These are phyloP conservation scores for Vultur gryphus DNA, from an alignment of 2,797 vertebrate species.

Conservation along the genomic window DNA sequence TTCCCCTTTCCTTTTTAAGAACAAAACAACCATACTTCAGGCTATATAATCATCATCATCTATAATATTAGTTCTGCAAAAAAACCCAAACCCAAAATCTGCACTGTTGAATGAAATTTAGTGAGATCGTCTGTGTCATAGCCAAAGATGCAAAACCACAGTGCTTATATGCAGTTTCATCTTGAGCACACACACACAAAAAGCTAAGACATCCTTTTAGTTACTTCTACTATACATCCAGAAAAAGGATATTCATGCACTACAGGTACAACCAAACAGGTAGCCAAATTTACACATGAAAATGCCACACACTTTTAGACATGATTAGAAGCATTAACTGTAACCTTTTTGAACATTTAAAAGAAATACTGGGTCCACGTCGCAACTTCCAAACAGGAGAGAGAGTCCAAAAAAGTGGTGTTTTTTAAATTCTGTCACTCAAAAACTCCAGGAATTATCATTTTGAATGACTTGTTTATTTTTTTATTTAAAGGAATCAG, in stretches of 20 bases:
- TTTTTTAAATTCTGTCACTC: background rate
- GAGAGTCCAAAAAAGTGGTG: accelerated
- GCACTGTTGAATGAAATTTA: background rate
- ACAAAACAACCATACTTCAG: background rate
- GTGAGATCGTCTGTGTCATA: background rate
- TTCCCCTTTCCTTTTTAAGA: background rate
- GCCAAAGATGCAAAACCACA: background rate
- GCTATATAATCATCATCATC: background rate
- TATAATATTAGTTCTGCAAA: background rate
- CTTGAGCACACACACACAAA: background rate
- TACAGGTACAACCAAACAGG: background rate
- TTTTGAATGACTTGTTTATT: background rate
- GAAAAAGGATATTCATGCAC: background rate
- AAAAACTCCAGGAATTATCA: background rate
- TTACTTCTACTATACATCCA: background rate
- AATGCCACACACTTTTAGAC: background rate
- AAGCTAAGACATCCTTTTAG: background rate
- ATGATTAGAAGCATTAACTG: background rate
- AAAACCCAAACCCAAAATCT: background rate
- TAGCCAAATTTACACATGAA: background rate
- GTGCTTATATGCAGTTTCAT: background rate
- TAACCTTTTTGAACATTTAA: background rate
- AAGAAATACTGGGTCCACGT: background rate
- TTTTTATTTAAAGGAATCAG: background rate
- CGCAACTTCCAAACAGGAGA: background rate